Percentiles rank a stretch among this genome's conserved stretches.
phyloP scores from a whole-genome alignment of 2,888 invertebrate species.

The Lacanobia oleracea region DNA sequence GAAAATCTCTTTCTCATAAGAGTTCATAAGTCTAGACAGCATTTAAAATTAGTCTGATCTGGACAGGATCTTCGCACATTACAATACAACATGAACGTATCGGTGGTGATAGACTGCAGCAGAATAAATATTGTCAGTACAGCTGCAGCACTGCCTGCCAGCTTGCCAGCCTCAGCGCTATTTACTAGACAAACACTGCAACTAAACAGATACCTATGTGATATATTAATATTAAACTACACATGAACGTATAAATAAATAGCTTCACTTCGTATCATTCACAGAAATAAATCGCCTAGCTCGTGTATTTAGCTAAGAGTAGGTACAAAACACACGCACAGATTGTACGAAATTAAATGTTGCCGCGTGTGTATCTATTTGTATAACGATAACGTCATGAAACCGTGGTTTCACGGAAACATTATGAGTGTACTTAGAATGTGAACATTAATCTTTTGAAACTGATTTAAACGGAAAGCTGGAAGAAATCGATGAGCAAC shows the following conservation, averaged over 20 bases:
- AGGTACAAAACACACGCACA: background rate
- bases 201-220: conserved; percentile 21
- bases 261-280: conserved; percentile 30
- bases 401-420: conserved; percentile 10
- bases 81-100: background rate
- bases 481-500: background rate
- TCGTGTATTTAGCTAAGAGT: background rate
- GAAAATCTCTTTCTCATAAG: background rate
- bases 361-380: conserved; percentile 35
- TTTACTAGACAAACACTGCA: conserved; percentile 8
- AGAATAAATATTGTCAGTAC: conserved; percentile 2
- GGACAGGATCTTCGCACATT: background rate
- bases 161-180: conserved; percentile 10
- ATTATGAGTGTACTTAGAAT: conserved; percentile 17
- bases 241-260: conserved; percentile 23
- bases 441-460: conserved; percentile 2
- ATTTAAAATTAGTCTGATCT: background rate
- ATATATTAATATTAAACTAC: conserved; percentile 25
- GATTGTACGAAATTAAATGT: conserved; percentile 29
- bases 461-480: conserved; percentile 3
- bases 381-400: conserved; percentile 24
- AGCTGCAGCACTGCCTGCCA: no score
- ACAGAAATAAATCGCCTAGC: conserved; percentile 36
- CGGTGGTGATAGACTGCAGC: background rate
- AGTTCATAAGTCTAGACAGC: background rate